A percentile compares a stretch with the other conserved stretches of the same genome.
Conservation (phyloP, 2,797 vertebrate species). For the Coracias cyanogaster region DNA sequence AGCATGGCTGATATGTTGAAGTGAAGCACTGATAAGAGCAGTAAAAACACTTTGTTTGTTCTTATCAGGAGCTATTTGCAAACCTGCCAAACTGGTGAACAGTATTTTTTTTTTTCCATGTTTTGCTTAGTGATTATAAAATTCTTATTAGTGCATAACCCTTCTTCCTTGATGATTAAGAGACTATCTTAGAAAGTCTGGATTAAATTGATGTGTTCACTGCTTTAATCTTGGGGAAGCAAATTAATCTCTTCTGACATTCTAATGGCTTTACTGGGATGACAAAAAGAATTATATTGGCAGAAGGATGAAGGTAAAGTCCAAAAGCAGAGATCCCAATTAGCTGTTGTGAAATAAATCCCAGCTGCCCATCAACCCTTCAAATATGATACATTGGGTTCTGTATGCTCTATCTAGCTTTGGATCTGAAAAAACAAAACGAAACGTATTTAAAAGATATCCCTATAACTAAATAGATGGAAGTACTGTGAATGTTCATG, state of each 20-base stretch:
- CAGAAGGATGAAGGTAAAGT: slow-evolving; percentile 19
- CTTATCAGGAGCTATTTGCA: slow-evolving; percentile 53
- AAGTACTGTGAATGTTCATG: not conserved
- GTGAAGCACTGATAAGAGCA: slow-evolving; percentile 17
- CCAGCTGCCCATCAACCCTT: slow-evolving; percentile 14
- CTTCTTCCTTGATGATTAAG: slow-evolving; percentile 14
- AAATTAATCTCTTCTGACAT: slow-evolving; percentile 44
- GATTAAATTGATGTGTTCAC: not conserved
- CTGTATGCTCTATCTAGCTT: not conserved
- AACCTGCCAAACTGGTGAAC: slow-evolving; percentile 25
- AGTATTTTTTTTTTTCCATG: not conserved
- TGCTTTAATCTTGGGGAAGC: slow-evolving; percentile 9
- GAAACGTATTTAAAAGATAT: not conserved
- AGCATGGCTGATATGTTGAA: slow-evolving; percentile 25
- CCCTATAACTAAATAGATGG: not conserved
- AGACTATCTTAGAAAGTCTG: not conserved
- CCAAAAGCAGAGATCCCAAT: slow-evolving; percentile 39
- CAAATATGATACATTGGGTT: slow-evolving; percentile 39
- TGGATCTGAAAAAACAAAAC: not conserved
- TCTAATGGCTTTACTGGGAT: not conserved
- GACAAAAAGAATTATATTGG: slow-evolving; percentile 12
- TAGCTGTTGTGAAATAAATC: slow-evolving; percentile 44
- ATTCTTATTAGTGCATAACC: not conserved
- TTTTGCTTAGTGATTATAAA: slow-evolving; percentile 17
- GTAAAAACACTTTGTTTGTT: slow-evolving; percentile 39